phyloP scores from a whole-genome alignment of 2,113 vertebrate species.

The Perca flavescens region DNA sequence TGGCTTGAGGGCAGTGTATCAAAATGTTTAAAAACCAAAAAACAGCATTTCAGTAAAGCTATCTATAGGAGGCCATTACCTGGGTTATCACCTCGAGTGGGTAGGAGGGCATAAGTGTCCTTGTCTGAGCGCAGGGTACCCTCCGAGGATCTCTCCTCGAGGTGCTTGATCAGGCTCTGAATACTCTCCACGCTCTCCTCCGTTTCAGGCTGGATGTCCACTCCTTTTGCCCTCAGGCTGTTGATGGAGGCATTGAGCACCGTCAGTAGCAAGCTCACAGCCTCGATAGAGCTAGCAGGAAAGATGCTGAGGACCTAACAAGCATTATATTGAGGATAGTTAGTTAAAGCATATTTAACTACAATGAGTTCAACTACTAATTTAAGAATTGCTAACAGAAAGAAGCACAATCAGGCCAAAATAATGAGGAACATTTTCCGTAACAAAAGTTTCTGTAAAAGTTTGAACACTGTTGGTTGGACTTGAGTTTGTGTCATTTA shows the following conservation, averaged over 20 bases:
- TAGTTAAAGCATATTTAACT: background rate
- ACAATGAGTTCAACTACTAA: background rate
- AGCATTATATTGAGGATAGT: background rate
- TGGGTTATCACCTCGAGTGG: conserved; percentile 27
- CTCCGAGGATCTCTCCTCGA: conserved; percentile 88
- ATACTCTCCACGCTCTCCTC: conserved; percentile 85
- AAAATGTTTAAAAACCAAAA: background rate
- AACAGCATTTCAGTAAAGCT: background rate
- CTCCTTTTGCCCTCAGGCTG: conserved; percentile 85
- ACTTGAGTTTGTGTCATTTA: background rate
- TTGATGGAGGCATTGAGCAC: conserved; percentile 86
- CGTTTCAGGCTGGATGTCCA: conserved; percentile 81
- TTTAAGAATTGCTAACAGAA: background rate
- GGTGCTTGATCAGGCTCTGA: conserved; percentile 83
- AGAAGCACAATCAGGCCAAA: background rate
- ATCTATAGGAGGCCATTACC: conserved; percentile 24
- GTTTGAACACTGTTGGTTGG: background rate
- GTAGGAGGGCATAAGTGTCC: conserved; percentile 85
- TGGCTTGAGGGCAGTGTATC: background rate
- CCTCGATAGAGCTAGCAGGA: conserved; percentile 88
- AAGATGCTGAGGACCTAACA: conserved; percentile 87
- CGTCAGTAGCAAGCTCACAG: conserved; percentile 86
- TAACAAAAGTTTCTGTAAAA: background rate
- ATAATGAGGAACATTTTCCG: background rate
- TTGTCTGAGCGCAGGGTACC: conserved; percentile 89